A percentile compares a stretch with the other conserved stretches of the same genome.
phyloP scores from a whole-genome alignment of 2,113 vertebrate species.

The Marmota flaviventris region DNA sequence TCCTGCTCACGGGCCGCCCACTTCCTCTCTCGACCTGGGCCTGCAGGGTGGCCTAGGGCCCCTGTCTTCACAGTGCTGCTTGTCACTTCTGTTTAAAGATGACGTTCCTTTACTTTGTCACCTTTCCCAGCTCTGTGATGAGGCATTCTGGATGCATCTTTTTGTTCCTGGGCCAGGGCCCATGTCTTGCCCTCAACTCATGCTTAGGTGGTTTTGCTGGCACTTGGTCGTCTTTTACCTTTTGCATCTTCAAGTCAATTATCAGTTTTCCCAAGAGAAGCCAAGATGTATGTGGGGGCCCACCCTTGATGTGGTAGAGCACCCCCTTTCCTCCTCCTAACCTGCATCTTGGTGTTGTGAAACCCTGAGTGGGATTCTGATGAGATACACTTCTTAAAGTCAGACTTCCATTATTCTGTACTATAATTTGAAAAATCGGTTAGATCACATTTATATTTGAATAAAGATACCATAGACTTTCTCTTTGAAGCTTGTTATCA shows the following conservation, averaged over 20 bases:
- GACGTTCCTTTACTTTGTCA: not conserved
- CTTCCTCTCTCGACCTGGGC: not conserved
- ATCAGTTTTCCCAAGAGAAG: not conserved
- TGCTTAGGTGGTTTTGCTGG: not conserved
- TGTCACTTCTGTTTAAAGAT: not conserved
- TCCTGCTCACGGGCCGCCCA: not conserved
- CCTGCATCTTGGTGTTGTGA: not conserved
- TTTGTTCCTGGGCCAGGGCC: not conserved
- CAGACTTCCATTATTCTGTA: not conserved
- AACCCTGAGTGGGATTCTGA: not conserved
- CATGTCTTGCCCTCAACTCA: not conserved
- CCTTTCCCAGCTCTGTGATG: not conserved
- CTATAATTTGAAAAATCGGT: not conserved
- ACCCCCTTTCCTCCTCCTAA: not conserved
- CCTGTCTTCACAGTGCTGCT: not conserved
- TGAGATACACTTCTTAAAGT: not conserved
- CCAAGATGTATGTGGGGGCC: not conserved
- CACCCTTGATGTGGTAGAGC: not conserved
- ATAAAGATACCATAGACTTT: not conserved
- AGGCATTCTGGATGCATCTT: not conserved
- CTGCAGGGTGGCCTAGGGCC: not conserved
- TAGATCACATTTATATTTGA: not conserved
- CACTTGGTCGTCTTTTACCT: not conserved
- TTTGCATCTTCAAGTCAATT: constrained; percentile 22
- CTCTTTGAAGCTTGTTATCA: not conserved